phyloP scores from a whole-genome alignment of 1,140 invertebrate genomes.

The Drosophila nannoptera region DNA sequence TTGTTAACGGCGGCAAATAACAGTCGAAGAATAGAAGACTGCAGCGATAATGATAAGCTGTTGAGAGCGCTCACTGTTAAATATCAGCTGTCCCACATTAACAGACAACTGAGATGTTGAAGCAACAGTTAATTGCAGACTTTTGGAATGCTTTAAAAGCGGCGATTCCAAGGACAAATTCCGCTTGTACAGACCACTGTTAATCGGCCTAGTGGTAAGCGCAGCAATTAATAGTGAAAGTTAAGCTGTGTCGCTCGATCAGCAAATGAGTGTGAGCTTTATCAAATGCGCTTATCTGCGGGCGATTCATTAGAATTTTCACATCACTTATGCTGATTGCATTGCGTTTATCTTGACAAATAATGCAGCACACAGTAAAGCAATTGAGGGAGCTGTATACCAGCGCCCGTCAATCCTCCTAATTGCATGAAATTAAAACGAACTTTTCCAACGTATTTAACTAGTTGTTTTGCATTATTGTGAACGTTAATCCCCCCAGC shows the following conservation, averaged over 20 bases:
- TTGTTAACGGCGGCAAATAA: no score
- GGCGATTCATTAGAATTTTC: constrained; percentile 14
- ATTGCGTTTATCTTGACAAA: constrained; percentile 43
- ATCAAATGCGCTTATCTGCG: constrained; percentile 7
- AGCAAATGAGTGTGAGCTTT: not conserved
- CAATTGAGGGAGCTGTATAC: no score
- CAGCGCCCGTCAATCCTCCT: no score
- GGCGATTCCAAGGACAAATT: no score
- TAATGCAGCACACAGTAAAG: constrained; percentile 2
- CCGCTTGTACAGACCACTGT: not conserved
- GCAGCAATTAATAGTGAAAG: not conserved
- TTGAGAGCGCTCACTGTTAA: no score
- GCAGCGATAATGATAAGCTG: no score
- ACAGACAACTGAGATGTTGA: no score
- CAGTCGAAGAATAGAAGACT: no score
- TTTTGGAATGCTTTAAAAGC: no score
- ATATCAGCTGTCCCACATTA: no score
- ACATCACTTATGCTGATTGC: constrained; percentile 52
- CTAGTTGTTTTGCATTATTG: constrained; percentile 5
- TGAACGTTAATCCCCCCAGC: constrained; percentile 5
- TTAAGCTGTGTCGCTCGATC: constrained; percentile 8
- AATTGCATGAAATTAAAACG: not conserved
- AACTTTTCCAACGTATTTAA: constrained; percentile 15
- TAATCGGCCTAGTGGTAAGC: not conserved
- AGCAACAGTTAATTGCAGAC: no score